phyloP scores from a whole-genome alignment of 2,888 invertebrate species.

The Leptodirus hochenwartii region DNA sequence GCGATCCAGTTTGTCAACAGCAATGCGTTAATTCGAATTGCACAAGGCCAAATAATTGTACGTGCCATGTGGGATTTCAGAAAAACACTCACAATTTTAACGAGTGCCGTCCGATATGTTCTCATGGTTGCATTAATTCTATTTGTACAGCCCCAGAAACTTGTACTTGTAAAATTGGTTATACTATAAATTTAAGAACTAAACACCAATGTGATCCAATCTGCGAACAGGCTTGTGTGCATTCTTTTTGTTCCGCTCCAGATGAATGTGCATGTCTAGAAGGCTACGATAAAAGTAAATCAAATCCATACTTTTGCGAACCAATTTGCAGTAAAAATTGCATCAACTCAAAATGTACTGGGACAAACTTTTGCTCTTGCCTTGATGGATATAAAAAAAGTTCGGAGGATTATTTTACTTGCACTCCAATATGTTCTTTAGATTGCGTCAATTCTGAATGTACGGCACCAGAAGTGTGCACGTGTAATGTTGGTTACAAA shows the following conservation, averaged over 20 bases:
- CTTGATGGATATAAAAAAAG: slow-evolving; percentile 17
- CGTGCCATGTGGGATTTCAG: neutral
- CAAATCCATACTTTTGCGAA: slow-evolving; percentile 3
- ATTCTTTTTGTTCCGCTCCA: too few species aligned
- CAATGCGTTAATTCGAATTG: neutral
- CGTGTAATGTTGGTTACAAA: slow-evolving; percentile 34
- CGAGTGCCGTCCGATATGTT: neutral
- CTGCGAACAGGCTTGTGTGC: too few species aligned
- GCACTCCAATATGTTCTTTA: slow-evolving; percentile 13
- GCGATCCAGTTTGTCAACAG: slow-evolving; percentile 11
- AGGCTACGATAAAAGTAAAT: too few species aligned
- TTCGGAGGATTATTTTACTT: slow-evolving; percentile 14
- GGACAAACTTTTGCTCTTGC: slow-evolving; percentile 13
- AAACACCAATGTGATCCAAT: too few species aligned
- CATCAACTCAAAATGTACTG: slow-evolving; percentile 13
- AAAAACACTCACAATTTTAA: neutral
- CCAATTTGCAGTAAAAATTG: slow-evolving; percentile 9
- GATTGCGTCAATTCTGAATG: slow-evolving; percentile 20
- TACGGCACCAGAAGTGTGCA: slow-evolving; percentile 20
- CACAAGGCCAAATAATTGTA: neutral
- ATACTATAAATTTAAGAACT: too few species aligned
- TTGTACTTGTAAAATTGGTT: too few species aligned
- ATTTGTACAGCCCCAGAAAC: neutral
- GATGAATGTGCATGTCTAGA: too few species aligned
- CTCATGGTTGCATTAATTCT: neutral